phyloP scores from a whole-genome alignment of 2,113 vertebrate species.

The Willisornis vidua region DNA sequence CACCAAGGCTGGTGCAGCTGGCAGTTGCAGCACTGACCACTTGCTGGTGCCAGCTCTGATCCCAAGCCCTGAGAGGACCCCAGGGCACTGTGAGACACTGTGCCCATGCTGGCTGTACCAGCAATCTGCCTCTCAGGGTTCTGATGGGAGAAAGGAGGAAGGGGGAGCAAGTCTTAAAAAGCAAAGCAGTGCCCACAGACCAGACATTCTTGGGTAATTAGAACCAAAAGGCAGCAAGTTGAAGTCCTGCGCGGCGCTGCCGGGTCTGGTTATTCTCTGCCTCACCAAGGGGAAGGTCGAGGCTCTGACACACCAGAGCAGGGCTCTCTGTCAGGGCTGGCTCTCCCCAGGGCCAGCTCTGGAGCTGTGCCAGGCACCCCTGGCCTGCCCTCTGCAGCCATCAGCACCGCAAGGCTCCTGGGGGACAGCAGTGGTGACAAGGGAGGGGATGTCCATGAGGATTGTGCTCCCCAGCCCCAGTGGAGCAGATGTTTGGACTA shows the following conservation, averaged over 20 bases:
- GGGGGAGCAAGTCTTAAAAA: not conserved
- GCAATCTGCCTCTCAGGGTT: not conserved
- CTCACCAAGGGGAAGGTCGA: not conserved
- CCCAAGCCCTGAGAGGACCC: not conserved
- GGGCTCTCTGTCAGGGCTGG: not conserved
- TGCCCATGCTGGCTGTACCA: rapidly evolving
- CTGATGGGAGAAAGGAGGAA: not conserved
- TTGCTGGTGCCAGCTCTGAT: rapidly evolving
- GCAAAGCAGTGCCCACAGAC: conserved; percentile 11
- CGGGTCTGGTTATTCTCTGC: conserved; percentile 41
- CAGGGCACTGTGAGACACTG: rapidly evolving
- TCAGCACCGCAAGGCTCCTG: not conserved
- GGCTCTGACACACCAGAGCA: not conserved
- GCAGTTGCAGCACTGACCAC: not conserved
- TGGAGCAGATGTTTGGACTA: not conserved
- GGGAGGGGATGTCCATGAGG: not conserved
- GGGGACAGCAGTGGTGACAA: not conserved
- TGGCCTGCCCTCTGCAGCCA: rapidly evolving
- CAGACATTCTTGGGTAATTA: conserved; percentile 67
- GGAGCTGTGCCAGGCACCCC: not conserved
- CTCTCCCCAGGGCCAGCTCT: not conserved
- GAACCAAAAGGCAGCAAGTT: conserved; percentile 36
- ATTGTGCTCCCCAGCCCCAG: not conserved
- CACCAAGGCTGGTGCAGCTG: rapidly evolving
- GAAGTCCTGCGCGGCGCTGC: not conserved